Evolutionary conservation across 2,888 invertebrate genomes (phyloP), one percentile per base, ranked within the genome.

Genomic region (Ennomos quercinarius): DNA sequence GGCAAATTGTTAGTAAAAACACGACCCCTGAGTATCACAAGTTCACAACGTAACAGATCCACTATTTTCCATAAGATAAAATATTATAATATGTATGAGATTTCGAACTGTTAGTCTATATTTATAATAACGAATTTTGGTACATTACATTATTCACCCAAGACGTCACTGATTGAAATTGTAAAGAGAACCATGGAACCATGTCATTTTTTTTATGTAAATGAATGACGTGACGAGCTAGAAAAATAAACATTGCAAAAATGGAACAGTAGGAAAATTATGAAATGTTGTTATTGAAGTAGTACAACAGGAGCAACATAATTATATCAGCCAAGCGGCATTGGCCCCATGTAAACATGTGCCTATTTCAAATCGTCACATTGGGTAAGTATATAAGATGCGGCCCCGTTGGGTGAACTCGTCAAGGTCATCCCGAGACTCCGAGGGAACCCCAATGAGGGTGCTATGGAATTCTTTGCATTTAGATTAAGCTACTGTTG

Each of bases 361-460:
- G 71, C 68, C 66, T 67, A 68, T 72, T 70, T 70, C 66, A 71
- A 76, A 77, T 73, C 72, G 68, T 71, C 78, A 77, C 80, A 81
- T 76, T 80, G 75, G 77, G 78, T 77, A 77, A 80, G 78, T 82
- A 81, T 67, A 79, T 84, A 81, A 83, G 81, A 81, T 77, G 76
- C 73, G 78, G 75, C 73, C 80, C 78, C 77, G 77, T 78, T 78
- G 83, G 81, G 74, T 82, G 83, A 84, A 80, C 83, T 70, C 76
- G 72, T 78, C 83, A 86, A 83, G 86, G 86, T 80, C 83, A 81
- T 69, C 76, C 66, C 68, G 78, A 81, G 80, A 81, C 70, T 77
- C 66, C 68, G 78, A 81, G 80, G 83, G 76, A 86, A 83, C 61
- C 81, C 81, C 77, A 71, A 69, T 75, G 75, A 76, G 81, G 81